These are phyloP conservation scores for Brachypodius melanocephalos DNA, from an alignment of 2,113 vertebrate species.

Conservation along the genomic window DNA sequence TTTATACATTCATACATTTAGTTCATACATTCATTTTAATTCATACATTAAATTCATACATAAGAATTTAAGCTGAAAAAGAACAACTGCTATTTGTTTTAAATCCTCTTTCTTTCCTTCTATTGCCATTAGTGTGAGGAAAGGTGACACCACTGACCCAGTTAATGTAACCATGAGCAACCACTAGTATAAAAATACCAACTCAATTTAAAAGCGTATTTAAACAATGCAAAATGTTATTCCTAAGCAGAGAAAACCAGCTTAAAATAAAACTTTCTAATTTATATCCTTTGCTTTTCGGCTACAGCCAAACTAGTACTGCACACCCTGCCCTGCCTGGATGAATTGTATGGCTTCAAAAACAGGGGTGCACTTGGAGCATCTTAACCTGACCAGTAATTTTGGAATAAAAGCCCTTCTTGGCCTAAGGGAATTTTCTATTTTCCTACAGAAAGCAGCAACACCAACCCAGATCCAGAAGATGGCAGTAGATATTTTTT, in stretches of 20 bases:
- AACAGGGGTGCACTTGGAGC: not conserved
- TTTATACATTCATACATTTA: not conserved
- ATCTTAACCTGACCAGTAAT: not conserved
- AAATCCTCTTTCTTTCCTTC: not conserved
- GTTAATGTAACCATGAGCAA: not conserved
- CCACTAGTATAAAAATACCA: not conserved
- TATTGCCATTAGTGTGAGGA: not conserved
- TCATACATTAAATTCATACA: not conserved
- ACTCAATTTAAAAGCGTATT: not conserved
- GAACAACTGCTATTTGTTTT: not conserved
- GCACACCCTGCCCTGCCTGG: not conserved
- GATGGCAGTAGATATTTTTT: not conserved
- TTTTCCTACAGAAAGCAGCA: not conserved
- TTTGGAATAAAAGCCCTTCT: not conserved
- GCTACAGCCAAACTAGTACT: not conserved
- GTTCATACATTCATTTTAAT: no score
- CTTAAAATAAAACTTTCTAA: not conserved
- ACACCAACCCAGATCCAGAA: not conserved
- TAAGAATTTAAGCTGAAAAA: not conserved
- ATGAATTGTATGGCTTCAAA: not conserved
- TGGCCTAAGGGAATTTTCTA: accelerated
- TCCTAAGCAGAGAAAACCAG: not conserved
- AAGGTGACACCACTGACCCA: not conserved
- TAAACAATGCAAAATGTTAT: not conserved
- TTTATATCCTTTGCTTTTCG: not conserved